These are phyloP conservation scores for Malacoctenus gilli DNA, from an alignment of 2,797 vertebrate genomes.

Conservation along the genomic window DNA sequence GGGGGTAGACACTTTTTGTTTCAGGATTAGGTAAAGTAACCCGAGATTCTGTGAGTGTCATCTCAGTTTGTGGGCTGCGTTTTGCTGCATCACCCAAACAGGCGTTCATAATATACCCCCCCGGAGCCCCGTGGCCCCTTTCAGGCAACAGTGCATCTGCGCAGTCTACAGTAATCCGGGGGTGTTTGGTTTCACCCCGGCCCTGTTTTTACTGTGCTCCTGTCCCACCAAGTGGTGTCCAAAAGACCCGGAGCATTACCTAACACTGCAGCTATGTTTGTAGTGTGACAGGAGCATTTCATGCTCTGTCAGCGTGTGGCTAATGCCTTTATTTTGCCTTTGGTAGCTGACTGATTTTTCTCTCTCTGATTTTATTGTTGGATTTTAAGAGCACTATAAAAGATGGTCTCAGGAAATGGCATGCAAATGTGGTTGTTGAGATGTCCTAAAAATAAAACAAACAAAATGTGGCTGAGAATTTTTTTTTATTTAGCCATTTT, in stretches of 20 bases:
- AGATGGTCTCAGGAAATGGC: constrained; percentile 52
- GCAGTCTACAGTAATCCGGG: constrained; percentile 69
- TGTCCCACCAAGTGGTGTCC: constrained; percentile 59
- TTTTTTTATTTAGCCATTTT: constrained; percentile 34
- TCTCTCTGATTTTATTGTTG: constrained; percentile 47
- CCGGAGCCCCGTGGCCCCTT: constrained; percentile 51
- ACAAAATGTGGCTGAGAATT: constrained; percentile 13
- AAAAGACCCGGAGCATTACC: constrained; percentile 55
- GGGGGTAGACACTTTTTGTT: constrained; percentile 16
- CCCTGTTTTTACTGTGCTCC: constrained; percentile 64
- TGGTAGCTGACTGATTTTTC: constrained; percentile 48
- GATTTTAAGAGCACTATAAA: constrained; percentile 54
- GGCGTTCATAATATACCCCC: constrained; percentile 48
- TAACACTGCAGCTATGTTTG: constrained; percentile 66
- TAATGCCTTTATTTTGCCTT: constrained; percentile 56
- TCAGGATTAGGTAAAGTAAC: constrained; percentile 34
- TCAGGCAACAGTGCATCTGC: constrained; percentile 63
- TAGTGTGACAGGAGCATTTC: constrained; percentile 63
- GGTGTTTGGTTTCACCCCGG: constrained; percentile 76
- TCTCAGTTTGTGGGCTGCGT: constrained; percentile 33
- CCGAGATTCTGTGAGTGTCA: constrained; percentile 38
- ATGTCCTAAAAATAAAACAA: too few relatives aligned
- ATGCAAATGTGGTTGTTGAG: constrained; percentile 49
- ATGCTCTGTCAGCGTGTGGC: constrained; percentile 55
- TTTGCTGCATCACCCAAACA: constrained; percentile 66